Evolutionary conservation across 2,888 invertebrate species (phyloP).

Genomic region (Metopia argyrocephala): DNA sequence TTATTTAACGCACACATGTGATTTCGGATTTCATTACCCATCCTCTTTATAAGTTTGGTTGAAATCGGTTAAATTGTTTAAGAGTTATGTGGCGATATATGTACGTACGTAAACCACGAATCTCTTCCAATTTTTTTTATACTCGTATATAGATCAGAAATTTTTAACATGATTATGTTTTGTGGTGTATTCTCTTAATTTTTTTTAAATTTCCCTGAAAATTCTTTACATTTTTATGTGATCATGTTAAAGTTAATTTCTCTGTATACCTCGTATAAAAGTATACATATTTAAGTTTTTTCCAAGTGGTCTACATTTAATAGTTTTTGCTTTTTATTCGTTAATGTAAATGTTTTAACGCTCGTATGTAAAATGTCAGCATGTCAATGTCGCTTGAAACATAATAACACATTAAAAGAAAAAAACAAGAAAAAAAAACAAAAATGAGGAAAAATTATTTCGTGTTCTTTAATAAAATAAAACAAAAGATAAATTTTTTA

Average conservation of each 20-base stretch:
- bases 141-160: no score
- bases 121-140: no score
- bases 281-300: background rate
- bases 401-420: slow-evolving; percentile 36
- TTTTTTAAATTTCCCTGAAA: background rate
- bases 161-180: no score
- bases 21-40: no score
- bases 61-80: no score
- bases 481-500: slow-evolving; percentile 1
- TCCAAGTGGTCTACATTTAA: slow-evolving; percentile 1
- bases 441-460: background rate
- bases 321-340: background rate
- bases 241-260: background rate
- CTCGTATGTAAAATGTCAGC: slow-evolving; percentile 53
- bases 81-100: no score
- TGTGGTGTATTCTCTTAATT: no score
- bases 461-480: background rate
- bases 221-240: background rate
- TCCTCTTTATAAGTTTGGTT: no score
- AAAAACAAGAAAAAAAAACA: background rate
- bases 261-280: background rate
- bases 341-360: slow-evolving; percentile 14
- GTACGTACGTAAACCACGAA: no score
- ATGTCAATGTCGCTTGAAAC: slow-evolving; percentile 62
- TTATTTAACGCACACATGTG: no score